Evolutionary conservation across 2,888 invertebrate genomes (phyloP), one percentile per base, ranked within the genome.

Genomic region (Chrysolina haemoptera): DNA sequence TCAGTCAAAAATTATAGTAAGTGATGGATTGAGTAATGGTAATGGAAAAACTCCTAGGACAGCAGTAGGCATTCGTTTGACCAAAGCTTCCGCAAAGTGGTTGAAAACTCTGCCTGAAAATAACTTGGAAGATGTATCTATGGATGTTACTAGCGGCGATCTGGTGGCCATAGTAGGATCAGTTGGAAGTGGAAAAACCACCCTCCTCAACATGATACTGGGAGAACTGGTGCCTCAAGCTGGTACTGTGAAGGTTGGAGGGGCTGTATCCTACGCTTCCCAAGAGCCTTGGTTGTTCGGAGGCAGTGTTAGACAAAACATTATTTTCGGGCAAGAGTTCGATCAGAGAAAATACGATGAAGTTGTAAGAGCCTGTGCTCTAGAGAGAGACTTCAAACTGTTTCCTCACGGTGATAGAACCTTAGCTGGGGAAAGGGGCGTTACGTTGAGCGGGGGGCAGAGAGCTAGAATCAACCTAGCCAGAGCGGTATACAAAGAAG

Each of bases 231-330:
- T 93, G 4, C 86, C 94, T 2, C 83, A 86, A 16, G 86, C 89
- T 1, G 96, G 96, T 16, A 88, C 88, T 0, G 86, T 95, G 6
- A 89, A 91, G 82, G 89, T 95, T 9, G 90, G 90, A 9, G 96
- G 96, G 6, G 89, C 89, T 1, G 89, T 93, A 0, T 92, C 93
- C 0, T 97, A 96, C 84, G 94, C 95, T 0, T 92, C 95, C 64
- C 96, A 96, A 86, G 94, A 96, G 84, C 94, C 96, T 0, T 97
- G 96, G 96, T 85, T 94, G 0, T 94, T 94, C 82, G 92, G 92
- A 73, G 93, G 92, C 95, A 84, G 95, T 77, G 92, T 98, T 0
- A 90, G 95, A n/a, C 96, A 98, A 83, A 98, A 98, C 87, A 96
- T 98, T 78, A 87, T 96, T 1, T 98, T 98, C 87, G 98, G 97